phyloP scores from a whole-genome alignment of 2,797 vertebrate genomes.

The Periparus ater region DNA sequence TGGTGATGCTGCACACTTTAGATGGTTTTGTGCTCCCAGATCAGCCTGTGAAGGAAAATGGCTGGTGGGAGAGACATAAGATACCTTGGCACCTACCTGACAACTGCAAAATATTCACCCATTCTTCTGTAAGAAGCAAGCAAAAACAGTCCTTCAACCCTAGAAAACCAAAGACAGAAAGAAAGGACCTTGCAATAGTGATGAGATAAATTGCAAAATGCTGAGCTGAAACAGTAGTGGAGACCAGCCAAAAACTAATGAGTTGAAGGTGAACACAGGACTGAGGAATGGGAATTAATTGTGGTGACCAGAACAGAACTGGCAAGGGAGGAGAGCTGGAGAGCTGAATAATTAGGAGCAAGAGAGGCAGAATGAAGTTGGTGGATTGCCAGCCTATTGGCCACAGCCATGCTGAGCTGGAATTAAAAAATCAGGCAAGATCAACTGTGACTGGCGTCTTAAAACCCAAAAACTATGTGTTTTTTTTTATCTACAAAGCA shows the following conservation, averaged over 20 bases:
- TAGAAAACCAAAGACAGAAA: neutral
- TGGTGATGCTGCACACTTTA: neutral
- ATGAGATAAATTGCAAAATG: neutral
- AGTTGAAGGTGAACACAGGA: neutral
- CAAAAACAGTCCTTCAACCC: neutral
- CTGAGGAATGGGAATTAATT: constrained; percentile 3
- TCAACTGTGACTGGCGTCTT: neutral
- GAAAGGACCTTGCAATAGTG: neutral
- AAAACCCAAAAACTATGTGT: neutral
- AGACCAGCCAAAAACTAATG: neutral
- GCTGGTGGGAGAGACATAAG: neutral
- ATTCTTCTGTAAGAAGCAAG: neutral
- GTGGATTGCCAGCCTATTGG: neutral
- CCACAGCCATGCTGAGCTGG: neutral
- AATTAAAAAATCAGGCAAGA: neutral
- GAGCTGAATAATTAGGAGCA: neutral
- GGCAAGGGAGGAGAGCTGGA: neutral
- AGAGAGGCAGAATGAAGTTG: neutral
- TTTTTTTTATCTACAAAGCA: neutral
- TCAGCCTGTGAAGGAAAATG: neutral
- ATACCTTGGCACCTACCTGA: neutral
- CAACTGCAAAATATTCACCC: neutral
- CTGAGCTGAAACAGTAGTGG: neutral
- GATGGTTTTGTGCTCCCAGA: neutral
- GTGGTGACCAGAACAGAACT: neutral